These are phyloP conservation scores for Boulengeromyrus knoepffleri DNA, from an alignment of 2,113 vertebrate genomes.

Conservation along the genomic window DNA sequence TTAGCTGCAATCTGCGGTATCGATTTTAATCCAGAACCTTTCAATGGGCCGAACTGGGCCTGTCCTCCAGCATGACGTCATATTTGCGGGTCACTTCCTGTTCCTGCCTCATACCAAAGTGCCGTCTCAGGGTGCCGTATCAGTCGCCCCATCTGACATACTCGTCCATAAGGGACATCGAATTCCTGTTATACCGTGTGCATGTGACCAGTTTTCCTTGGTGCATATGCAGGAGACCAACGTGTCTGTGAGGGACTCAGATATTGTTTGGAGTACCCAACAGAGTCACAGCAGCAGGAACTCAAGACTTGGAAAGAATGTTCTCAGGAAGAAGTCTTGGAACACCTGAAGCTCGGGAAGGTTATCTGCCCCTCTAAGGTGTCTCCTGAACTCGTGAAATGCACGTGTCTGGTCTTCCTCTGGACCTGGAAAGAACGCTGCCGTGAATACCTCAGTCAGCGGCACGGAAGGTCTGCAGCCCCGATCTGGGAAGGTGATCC, in stretches of 20 bases:
- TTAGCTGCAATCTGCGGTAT: not conserved
- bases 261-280: not conserved
- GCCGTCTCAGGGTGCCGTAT: not conserved
- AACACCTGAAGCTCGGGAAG: not conserved
- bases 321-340: not conserved
- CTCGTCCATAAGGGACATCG: not conserved
- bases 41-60: not conserved
- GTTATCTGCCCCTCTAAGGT: not conserved
- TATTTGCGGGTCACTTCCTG: not conserved
- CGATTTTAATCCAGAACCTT: not conserved
- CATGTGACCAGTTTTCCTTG: not conserved
- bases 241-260: not conserved
- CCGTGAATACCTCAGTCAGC: conserved; percentile 30
- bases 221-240: not conserved
- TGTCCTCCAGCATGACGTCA: not conserved
- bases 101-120: not conserved
- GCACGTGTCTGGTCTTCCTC: not conserved
- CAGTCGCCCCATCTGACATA: not conserved
- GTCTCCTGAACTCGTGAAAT: not conserved
- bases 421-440: not conserved
- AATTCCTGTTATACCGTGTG: not conserved
- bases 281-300: not conserved
- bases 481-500: conserved; percentile 35
- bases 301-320: not conserved
- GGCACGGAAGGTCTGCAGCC: conserved; percentile 39